These are phyloP conservation scores for Catharus ustulatus DNA, from an alignment of 2,797 vertebrate genomes.

Conservation along the genomic window DNA sequence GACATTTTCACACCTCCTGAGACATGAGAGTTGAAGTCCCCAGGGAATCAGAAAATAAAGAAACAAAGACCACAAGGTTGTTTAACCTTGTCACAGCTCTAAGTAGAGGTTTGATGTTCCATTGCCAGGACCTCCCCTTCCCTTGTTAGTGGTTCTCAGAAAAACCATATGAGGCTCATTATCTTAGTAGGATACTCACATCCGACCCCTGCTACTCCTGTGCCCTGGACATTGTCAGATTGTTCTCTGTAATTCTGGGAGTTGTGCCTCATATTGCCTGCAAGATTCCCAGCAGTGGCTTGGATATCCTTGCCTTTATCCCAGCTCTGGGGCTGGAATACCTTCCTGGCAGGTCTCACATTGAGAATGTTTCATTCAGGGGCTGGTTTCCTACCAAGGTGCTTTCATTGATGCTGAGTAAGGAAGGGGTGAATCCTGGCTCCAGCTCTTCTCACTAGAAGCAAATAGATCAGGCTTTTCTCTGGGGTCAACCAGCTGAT, in stretches of 20 bases:
- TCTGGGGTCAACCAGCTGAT: neutral
- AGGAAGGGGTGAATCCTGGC: neutral
- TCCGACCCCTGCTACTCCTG: neutral
- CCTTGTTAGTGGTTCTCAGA: neutral
- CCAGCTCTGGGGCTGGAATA: neutral
- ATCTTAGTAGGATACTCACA: neutral
- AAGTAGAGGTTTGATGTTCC: neutral
- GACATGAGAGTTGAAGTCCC: neutral
- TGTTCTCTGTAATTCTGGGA: neutral
- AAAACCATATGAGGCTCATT: neutral
- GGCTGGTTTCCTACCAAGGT: neutral
- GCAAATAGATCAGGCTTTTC: neutral
- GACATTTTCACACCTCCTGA: neutral
- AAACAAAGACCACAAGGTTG: neutral
- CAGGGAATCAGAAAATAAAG: neutral
- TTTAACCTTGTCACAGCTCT: neutral
- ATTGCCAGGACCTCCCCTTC: neutral
- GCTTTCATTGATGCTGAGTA: neutral
- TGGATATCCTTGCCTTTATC: neutral
- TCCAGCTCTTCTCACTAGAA: neutral
- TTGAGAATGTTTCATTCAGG: neutral
- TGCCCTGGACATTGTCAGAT: neutral
- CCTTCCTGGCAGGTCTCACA: neutral
- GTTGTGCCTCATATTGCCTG: neutral
- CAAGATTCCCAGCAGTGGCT: neutral